A percentile compares a stretch with the other conserved stretches of the same genome.
Conservation (phyloP, 2,797 vertebrate genomes). For the Sardinella longiceps region DNA sequence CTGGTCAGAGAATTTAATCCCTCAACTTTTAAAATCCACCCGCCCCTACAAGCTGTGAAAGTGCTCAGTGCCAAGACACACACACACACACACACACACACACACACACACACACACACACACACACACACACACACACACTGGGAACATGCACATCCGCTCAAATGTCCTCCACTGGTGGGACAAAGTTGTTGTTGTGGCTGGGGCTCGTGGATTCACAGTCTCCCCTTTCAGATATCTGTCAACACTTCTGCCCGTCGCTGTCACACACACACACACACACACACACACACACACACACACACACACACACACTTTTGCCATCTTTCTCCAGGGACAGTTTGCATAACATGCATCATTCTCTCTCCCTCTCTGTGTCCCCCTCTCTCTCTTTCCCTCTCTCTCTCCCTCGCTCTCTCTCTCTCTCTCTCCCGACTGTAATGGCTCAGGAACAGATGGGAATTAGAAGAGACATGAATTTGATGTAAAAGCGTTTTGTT, state of each 20-base stretch:
- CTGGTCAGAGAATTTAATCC: neutral
- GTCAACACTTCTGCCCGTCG: neutral
- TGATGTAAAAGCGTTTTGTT: slow-evolving; percentile 48
- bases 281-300: too few species aligned
- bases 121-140: neutral
- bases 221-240: neutral
- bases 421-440: slow-evolving; percentile 28
- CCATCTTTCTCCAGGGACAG: neutral
- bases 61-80: neutral
- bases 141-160: neutral
- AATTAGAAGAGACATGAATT: slow-evolving; percentile 49
- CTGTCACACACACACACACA: neutral
- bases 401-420: neutral
- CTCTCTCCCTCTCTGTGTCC: too few species aligned
- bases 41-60: neutral
- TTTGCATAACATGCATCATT: neutral
- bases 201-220: neutral
- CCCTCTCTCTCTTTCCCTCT: too few species aligned
- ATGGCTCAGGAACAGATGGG: slow-evolving; percentile 39
- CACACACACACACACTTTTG: too few species aligned
- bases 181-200: neutral
- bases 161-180: neutral
- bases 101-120: neutral
- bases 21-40: neutral
- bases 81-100: slow-evolving; percentile 26